phyloP scores from a whole-genome alignment of 1,140 invertebrate genomes.

The Trichomalopsis sarcophagae region DNA sequence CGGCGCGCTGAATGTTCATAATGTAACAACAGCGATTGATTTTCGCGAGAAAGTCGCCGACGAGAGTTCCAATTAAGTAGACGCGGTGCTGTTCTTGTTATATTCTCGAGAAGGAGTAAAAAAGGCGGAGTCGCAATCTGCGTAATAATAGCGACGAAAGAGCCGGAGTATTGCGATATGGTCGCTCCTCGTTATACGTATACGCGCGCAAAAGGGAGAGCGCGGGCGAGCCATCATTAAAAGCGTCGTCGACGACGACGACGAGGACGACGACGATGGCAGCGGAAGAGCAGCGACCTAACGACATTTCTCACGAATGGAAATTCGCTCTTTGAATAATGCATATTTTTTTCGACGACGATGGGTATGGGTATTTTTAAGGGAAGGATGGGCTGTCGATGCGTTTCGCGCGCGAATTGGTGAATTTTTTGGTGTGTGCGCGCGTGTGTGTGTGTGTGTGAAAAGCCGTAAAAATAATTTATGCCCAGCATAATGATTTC shows the following conservation, averaged over 20 bases:
- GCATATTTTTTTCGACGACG: neutral
- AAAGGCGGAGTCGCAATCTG: neutral
- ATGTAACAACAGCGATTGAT: neutral
- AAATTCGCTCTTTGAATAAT: neutral
- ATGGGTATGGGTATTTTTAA: too few relatives aligned
- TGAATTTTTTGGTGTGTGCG: too few relatives aligned
- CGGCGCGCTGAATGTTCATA: neutral
- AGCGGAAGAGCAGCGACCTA: neutral
- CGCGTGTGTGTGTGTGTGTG: too few relatives aligned
- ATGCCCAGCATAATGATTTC: too few relatives aligned
- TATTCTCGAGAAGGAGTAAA: neutral
- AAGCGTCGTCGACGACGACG: neutral
- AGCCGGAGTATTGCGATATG: neutral
- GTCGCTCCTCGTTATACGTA: constrained; percentile 46
- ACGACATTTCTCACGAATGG: neutral
- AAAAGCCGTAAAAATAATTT: too few relatives aligned
- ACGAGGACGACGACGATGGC: neutral
- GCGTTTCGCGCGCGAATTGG: too few relatives aligned
- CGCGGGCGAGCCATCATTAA: neutral
- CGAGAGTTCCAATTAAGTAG: too few relatives aligned
- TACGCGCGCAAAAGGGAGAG: neutral
- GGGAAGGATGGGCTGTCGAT: too few relatives aligned
- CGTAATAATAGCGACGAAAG: neutral
- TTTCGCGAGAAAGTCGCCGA: neutral
- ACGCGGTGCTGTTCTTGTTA: neutral